Conservation (phyloP, 2,113 vertebrate species). For the Rhinolophus sinicus region DNA sequence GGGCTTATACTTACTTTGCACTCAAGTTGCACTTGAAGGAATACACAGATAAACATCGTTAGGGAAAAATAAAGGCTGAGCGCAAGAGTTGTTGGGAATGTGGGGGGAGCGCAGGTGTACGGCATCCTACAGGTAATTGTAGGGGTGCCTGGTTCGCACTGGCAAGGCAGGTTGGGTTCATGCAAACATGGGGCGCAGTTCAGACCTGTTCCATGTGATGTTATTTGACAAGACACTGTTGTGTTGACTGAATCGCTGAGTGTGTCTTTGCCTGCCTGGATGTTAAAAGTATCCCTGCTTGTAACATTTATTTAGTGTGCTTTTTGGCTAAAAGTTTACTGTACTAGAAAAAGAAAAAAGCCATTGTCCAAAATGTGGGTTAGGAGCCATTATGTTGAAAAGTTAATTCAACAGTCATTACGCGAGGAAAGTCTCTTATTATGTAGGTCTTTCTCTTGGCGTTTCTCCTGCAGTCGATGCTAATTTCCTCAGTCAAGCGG, state of each 20-base stretch:
- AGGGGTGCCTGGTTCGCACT: not conserved
- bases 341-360: not conserved
- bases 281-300: not conserved
- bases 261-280: slow-evolving; percentile 19
- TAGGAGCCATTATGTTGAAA: not conserved
- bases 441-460: not conserved
- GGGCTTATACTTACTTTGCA: not conserved
- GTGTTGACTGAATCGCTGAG: not conserved
- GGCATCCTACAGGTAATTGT: fast-evolving
- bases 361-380: not conserved
- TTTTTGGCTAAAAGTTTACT: not conserved
- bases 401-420: not conserved
- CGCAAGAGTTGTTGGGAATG: not conserved
- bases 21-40: not conserved
- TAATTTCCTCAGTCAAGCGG: not conserved
- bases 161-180: not conserved
- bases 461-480: not conserved
- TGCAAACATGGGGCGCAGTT: fast-evolving
- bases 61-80: not conserved
- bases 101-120: fast-evolving
- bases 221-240: not conserved
- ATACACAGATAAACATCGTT: not conserved
- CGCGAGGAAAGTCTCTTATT: not conserved
- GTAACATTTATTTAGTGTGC: not conserved
- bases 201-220: not conserved